phyloP scores from a whole-genome alignment of 2,888 invertebrate species.

The Oegoconia quadripuncta region DNA sequence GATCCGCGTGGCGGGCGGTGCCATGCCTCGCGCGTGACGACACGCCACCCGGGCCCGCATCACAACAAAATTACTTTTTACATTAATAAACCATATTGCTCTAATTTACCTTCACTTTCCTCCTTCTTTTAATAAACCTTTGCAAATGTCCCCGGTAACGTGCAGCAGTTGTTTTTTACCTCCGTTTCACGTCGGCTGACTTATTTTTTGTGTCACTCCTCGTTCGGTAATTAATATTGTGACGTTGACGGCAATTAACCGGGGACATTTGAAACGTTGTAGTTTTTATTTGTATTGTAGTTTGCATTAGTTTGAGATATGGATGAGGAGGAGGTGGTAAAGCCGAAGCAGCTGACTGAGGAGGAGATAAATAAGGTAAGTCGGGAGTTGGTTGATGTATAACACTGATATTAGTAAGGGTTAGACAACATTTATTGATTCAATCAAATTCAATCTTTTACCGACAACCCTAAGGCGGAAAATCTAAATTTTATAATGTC shows the following conservation, averaged over 20 bases:
- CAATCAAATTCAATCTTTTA: too few relatives aligned
- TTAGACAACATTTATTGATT: too few relatives aligned
- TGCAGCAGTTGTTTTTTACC: slow-evolving; percentile 76
- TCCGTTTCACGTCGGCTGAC: slow-evolving; percentile 61
- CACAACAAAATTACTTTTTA: slow-evolving; percentile 69
- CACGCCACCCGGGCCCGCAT: slow-evolving; percentile 52
- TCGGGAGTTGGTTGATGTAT: slow-evolving; percentile 11
- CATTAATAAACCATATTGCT: slow-evolving; percentile 76
- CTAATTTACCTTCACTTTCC: slow-evolving; percentile 74
- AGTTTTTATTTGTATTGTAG: slow-evolving; percentile 9
- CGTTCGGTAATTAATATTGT: slow-evolving; percentile 31
- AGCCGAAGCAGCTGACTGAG: slow-evolving; percentile 59
- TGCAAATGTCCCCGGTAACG: slow-evolving; percentile 63
- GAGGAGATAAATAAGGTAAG: slow-evolving; percentile 69
- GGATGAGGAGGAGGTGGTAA: slow-evolving; percentile 46
- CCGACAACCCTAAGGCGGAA: too few relatives aligned
- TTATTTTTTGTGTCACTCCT: slow-evolving; percentile 40
- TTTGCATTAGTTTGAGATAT: slow-evolving; percentile 25
- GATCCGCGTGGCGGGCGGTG: slow-evolving; percentile 1
- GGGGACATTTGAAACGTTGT: slow-evolving; percentile 13
- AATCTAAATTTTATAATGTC: too few relatives aligned
- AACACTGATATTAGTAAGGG: neutral
- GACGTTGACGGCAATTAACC: slow-evolving; percentile 25
- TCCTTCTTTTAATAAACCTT: slow-evolving; percentile 73
- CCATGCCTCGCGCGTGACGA: slow-evolving; percentile 41